Conservation (phyloP, 2,113 vertebrate genomes). For the Chaetodon auriga region DNA sequence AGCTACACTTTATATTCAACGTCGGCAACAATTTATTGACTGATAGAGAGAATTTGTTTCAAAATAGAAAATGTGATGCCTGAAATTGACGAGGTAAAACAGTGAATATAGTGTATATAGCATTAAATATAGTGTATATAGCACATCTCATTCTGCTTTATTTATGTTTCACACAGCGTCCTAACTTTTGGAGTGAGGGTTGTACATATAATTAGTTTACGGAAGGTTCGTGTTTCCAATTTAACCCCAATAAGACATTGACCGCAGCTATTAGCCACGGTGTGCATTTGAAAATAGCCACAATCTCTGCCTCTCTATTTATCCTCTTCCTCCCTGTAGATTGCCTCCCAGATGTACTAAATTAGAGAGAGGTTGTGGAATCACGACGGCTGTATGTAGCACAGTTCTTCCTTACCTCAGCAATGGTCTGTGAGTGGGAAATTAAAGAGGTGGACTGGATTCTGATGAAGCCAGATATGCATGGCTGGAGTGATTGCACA, state of each 20-base stretch:
- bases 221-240: background rate
- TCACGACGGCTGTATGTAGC: constrained; percentile 21
- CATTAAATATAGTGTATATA: no score
- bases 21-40: no score
- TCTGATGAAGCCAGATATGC: constrained; percentile 57
- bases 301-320: constrained; percentile 16
- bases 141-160: no score
- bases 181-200: no score
- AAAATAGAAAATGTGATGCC: no score
- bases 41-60: no score
- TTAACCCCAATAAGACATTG: constrained; percentile 10
- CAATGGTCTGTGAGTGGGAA: constrained; percentile 27
- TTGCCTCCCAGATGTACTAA: constrained; percentile 34
- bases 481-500: constrained; percentile 42
- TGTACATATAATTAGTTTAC: background rate
- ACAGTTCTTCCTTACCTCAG: constrained; percentile 55
- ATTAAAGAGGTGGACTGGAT: constrained; percentile 56
- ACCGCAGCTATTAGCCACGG: constrained; percentile 28
- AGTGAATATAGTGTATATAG: no score
- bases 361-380: constrained; percentile 8
- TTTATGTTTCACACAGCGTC: no score
- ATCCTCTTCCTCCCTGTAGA: constrained; percentile 15
- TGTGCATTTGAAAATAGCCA: constrained; percentile 36
- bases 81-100: no score
- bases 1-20: no score